These are phyloP conservation scores for Apodemus speciosus DNA, from an alignment of 2,113 vertebrate genomes.

Conservation along the genomic window DNA sequence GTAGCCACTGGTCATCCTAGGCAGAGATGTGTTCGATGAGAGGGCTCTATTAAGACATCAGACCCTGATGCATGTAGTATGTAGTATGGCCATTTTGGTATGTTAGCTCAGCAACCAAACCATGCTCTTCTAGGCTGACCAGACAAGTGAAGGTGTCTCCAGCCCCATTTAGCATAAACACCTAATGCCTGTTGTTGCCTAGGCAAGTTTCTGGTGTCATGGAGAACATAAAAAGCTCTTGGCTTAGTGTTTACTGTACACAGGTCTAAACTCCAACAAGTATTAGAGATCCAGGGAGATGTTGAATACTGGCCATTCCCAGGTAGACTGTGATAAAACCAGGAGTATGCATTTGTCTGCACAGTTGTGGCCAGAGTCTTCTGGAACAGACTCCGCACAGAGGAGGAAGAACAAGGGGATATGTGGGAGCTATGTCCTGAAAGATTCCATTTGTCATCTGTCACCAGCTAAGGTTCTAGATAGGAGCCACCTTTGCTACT, in stretches of 20 bases:
- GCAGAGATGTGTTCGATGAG: background rate
- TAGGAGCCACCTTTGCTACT: background rate
- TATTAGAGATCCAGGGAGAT: background rate
- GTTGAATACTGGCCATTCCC: background rate
- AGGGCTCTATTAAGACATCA: background rate
- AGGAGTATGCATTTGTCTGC: background rate
- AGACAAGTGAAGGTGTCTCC: background rate
- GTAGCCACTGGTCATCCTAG: conserved; percentile 33
- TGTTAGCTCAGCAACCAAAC: background rate
- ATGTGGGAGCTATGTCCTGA: background rate
- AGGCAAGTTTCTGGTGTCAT: background rate
- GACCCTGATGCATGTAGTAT: background rate
- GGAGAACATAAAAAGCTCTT: background rate
- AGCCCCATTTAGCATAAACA: background rate
- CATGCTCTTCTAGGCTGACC: background rate
- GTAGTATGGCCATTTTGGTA: background rate
- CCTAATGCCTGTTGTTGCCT: background rate
- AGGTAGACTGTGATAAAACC: background rate
- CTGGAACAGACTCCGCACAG: background rate
- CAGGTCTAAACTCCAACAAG: background rate
- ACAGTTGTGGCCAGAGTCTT: background rate
- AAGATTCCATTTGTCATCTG: background rate
- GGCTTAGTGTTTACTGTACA: background rate
- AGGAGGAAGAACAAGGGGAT: background rate
- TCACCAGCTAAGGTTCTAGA: conserved; percentile 14